These are phyloP conservation scores for Aspidoscelis tigris DNA, from an alignment of 2,113 vertebrate species.

Conservation along the genomic window DNA sequence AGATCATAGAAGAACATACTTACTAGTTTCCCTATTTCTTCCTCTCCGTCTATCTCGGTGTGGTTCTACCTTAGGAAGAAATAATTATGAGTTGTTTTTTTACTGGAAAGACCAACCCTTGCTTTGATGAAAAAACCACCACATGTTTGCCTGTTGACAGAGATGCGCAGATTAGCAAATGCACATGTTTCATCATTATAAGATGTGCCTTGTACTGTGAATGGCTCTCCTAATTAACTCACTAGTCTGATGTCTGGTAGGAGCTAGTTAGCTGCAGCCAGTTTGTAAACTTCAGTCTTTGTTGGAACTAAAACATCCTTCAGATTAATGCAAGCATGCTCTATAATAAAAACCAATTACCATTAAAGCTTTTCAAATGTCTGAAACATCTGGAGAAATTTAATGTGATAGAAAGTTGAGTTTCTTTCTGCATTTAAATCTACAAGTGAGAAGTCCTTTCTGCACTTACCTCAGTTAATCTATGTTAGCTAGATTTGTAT, in stretches of 20 bases:
- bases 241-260: neutral
- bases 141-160: neutral
- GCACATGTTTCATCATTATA: neutral
- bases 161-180: neutral
- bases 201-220: neutral
- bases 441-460: no score
- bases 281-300: slow-evolving; percentile 27
- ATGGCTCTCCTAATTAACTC: neutral
- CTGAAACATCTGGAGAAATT: slow-evolving; percentile 6
- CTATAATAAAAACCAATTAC: slow-evolving; percentile 18
- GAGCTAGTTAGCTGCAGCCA: neutral
- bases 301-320: neutral
- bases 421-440: neutral
- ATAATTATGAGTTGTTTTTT: neutral
- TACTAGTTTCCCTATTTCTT: neutral
- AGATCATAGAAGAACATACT: neutral
- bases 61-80: neutral
- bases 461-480: no score
- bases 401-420: neutral
- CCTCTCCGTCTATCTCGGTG: neutral
- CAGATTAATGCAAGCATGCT: neutral
- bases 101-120: neutral
- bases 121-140: neutral
- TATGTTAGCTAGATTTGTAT: no score
- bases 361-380: slow-evolving; percentile 16